Evolutionary conservation across 2,888 invertebrate genomes (phyloP).

Genomic region (Watsonalla cultraria): DNA sequence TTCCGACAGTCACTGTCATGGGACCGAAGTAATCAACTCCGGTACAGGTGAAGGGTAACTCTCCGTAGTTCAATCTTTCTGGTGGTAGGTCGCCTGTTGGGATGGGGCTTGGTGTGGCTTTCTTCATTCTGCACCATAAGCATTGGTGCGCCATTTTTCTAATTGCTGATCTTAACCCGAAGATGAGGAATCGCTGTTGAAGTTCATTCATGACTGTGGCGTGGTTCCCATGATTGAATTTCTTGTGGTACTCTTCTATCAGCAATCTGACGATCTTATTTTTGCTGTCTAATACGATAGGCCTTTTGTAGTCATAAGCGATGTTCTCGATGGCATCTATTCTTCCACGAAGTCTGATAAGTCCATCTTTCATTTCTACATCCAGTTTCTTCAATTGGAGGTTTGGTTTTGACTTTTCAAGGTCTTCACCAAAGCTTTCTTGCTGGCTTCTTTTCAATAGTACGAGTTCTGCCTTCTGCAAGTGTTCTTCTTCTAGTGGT

Average conservation of each 20-base stretch:
- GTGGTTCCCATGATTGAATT: no score
- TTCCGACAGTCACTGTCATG: constrained; percentile 9
- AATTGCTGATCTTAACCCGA: constrained; percentile 12
- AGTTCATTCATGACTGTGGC: constrained; percentile 14
- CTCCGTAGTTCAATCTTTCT: constrained; percentile 5
- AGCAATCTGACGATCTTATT: constrained; percentile 3
- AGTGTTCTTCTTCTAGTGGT: neutral
- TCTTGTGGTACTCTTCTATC: no score
- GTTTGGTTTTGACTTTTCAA: no score
- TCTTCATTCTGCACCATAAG: constrained; percentile 9
- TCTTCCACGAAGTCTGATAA: constrained; percentile 1
- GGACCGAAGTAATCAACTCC: constrained; percentile 17
- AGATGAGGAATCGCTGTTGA: constrained; percentile 19
- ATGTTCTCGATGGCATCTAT: neutral
- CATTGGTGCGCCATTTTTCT: constrained; percentile 7
- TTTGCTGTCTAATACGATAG: constrained; percentile 3
- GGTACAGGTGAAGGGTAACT: constrained; percentile 8
- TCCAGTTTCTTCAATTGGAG: constrained; percentile 4
- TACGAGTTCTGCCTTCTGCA: neutral
- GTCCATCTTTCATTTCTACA: constrained; percentile 5
- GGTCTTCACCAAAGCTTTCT: neutral
- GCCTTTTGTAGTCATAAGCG: neutral
- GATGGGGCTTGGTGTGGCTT: constrained; percentile 6
- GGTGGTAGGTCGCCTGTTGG: constrained; percentile 12
- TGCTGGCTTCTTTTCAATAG: neutral